Conservation (phyloP, 2,888 invertebrate genomes). For the Merodon equestris region DNA sequence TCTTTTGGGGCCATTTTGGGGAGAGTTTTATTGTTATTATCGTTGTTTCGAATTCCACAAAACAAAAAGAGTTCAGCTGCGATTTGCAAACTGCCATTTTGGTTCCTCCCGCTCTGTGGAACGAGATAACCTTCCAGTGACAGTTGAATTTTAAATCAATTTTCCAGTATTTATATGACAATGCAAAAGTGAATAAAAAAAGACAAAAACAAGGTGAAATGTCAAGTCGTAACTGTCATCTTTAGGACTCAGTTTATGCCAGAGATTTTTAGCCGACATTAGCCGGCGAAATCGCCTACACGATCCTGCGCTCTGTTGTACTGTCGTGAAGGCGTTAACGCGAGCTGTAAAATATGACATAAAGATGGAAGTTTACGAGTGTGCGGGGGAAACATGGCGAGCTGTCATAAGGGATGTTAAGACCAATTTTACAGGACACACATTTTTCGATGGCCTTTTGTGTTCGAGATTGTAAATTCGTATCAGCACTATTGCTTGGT, state of each 20-base stretch:
- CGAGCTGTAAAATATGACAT: slow-evolving; percentile 23
- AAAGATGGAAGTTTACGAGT: slow-evolving; percentile 44
- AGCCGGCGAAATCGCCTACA: slow-evolving; percentile 36
- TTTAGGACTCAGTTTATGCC: slow-evolving; percentile 32
- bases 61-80: slow-evolving; percentile 40
- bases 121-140: not conserved
- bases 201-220: not conserved
- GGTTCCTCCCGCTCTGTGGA: too few relatives aligned
- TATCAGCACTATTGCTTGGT: too few relatives aligned
- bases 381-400: too few relatives aligned
- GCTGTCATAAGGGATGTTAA: too few relatives aligned
- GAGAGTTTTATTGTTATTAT: slow-evolving; percentile 66
- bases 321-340: slow-evolving; percentile 21
- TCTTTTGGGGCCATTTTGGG: slow-evolving; percentile 66
- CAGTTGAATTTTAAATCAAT: not conserved
- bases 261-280: slow-evolving; percentile 26
- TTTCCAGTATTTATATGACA: not conserved
- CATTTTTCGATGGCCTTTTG: too few relatives aligned
- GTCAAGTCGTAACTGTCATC: slow-evolving; percentile 35
- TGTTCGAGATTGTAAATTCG: too few relatives aligned
- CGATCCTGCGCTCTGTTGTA: not conserved
- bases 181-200: not conserved
- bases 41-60: slow-evolving; percentile 63
- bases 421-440: too few relatives aligned
- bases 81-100: slow-evolving; percentile 24